Evolutionary conservation across 1,140 invertebrate species (phyloP), one percentile per base, ranked within the genome.

Genomic region (Zaprionus lachaisei): DNA sequence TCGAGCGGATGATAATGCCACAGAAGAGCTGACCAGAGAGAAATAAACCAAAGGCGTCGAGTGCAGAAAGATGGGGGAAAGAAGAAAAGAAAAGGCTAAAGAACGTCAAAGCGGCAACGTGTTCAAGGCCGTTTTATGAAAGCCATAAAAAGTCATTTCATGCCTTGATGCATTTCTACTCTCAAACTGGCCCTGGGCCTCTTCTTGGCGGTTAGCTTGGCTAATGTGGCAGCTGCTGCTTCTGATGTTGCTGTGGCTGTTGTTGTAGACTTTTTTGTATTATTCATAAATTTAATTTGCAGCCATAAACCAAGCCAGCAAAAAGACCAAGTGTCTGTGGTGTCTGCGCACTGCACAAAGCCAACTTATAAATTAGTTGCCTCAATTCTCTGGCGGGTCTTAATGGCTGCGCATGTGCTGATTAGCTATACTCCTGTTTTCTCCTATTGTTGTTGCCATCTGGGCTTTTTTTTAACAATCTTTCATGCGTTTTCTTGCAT

Each of bases 61-160:
- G 31, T 57, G 34, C 34, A 24, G 51, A 17, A 51, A 24, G 34
- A 58, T 7, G 34, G 24, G 20, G 34, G 17, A 14, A 31, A 62
- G 61, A 64, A 51, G 56, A 15, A 37, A 44, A 55, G 41, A 44
- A 72, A 49, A 78, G 58, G 63, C 44, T 44, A 79, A 72, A 85
- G 81, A 89, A 89, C 77, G 61, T 55, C 51, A 80, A 38, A 22
- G 44, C 31, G 34, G 41, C 41, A 76, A 63, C 51, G 68, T 75
- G 69, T 90, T 90, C 85, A 90, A 90, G 85, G 85, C 86, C 85
- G 78, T 91, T 85, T 91, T 86, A 86, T 90, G 82, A 91, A 91
- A 91, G 86, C 86, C 85, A 79, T 90, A 91, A 91, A 90, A 90
- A 90, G 80, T 79, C 86, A 90, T 91, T 90, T 90, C 86, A 90